A percentile compares a stretch with the other conserved stretches of the same genome.
These are phyloP conservation scores for Sanderia malayensis DNA, from an alignment of 30 jellyfish, hydroid and myxozoan species.

Conservation along the genomic window DNA sequence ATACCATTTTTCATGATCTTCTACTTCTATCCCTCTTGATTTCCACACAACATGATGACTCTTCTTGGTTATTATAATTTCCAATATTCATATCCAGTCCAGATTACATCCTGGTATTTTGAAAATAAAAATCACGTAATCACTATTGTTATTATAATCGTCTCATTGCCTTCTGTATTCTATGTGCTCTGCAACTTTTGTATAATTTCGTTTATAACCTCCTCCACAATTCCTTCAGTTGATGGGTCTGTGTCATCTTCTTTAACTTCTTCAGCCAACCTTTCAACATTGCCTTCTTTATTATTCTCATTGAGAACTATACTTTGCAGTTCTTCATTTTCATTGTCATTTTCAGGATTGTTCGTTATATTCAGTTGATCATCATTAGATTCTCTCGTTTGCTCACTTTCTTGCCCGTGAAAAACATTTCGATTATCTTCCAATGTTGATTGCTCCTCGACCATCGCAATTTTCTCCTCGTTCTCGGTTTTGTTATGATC, in stretches of 20 bases:
- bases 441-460: no score
- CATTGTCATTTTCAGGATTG: neutral
- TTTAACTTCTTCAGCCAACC: neutral
- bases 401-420: neutral
- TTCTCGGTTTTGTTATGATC: neutral
- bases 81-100: no score
- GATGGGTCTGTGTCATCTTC: neutral
- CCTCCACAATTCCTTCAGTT: neutral
- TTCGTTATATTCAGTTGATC: neutral
- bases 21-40: no score
- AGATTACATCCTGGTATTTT: no score
- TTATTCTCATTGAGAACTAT: neutral
- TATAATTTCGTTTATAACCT: conserved; percentile 1
- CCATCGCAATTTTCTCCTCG: neutral
- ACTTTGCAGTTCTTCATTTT: neutral
- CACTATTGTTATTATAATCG: no score
- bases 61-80: no score
- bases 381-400: neutral
- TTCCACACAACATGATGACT: no score
- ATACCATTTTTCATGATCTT: no score
- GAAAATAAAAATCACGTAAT: neutral
- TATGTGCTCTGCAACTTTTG: neutral
- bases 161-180: no score
- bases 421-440: neutral
- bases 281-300: neutral